Conservation (phyloP, 2,797 vertebrate genomes). For the Microhierax caerulescens region DNA sequence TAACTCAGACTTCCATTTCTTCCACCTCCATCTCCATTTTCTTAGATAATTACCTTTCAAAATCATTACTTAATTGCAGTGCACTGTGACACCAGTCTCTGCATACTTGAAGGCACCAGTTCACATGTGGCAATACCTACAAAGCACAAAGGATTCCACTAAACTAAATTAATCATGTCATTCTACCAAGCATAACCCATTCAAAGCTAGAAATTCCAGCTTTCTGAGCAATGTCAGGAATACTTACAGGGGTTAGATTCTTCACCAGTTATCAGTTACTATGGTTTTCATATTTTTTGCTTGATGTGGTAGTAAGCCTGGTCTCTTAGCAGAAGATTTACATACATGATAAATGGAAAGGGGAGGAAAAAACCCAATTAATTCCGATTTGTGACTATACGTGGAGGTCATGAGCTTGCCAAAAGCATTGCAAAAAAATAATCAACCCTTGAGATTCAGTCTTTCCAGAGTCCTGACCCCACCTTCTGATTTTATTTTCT, state of each 20-base stretch:
- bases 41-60: background rate
- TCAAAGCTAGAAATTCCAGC: background rate
- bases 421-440: background rate
- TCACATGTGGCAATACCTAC: background rate
- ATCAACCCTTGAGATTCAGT: background rate
- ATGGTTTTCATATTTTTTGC: background rate
- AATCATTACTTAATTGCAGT: background rate
- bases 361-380: accelerated
- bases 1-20: background rate
- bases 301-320: background rate
- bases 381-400: background rate
- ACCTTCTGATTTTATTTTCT: background rate
- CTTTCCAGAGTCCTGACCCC: background rate
- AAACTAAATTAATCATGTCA: background rate
- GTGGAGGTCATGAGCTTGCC: background rate
- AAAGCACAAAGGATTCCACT: background rate
- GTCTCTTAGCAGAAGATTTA: background rate
- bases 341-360: background rate
- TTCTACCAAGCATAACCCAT: background rate
- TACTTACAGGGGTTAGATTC: background rate
- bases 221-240: background rate
- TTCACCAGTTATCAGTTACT: background rate
- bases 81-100: background rate
- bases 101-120: background rate
- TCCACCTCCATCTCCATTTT: background rate